phyloP scores from a whole-genome alignment of 2,113 vertebrate genomes.

The Thamnaconus septentrionalis region DNA sequence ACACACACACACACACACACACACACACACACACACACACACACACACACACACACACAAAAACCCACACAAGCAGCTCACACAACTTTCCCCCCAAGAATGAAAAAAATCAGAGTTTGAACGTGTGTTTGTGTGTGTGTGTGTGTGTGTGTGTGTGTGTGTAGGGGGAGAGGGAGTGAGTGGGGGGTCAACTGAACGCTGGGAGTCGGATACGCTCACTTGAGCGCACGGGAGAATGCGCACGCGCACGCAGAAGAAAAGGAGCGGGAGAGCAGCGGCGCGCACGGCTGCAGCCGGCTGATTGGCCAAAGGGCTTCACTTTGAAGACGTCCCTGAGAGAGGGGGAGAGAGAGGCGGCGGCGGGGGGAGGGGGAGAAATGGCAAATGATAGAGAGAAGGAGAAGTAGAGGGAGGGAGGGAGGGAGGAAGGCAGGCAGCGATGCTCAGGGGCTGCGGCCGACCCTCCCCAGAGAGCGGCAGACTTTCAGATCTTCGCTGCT shows the following conservation, averaged over 20 bases:
- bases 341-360: conserved; percentile 2
- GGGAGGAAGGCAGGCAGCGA: conserved; percentile 10
- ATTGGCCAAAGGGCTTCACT: conserved; percentile 65
- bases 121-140: conserved; percentile 14
- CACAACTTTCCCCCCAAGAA: conserved; percentile 36
- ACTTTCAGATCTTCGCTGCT: not conserved
- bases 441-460: conserved; percentile 34
- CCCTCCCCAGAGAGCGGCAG: conserved; percentile 32
- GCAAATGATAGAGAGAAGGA: conserved; percentile 8
- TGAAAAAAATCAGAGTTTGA: conserved; percentile 41
- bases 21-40: conserved; percentile 5
- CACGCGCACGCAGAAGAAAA: conserved; percentile 8
- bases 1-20: not conserved
- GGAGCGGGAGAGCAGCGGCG: conserved; percentile 38
- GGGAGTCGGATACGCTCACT: conserved; percentile 28
- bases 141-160: conserved; percentile 1
- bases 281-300: conserved; percentile 50
- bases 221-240: no score
- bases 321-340: conserved; percentile 64
- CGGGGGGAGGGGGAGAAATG: conserved; percentile 18
- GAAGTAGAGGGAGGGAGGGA: conserved; percentile 10
- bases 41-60: conserved; percentile 5
- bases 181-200: conserved; percentile 54
- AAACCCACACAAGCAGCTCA: conserved; percentile 8
- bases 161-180: not conserved